Base-by-base conservation (phyloP, 1,140 invertebrate genomes). In the Bombus vancouverensis region DNA sequence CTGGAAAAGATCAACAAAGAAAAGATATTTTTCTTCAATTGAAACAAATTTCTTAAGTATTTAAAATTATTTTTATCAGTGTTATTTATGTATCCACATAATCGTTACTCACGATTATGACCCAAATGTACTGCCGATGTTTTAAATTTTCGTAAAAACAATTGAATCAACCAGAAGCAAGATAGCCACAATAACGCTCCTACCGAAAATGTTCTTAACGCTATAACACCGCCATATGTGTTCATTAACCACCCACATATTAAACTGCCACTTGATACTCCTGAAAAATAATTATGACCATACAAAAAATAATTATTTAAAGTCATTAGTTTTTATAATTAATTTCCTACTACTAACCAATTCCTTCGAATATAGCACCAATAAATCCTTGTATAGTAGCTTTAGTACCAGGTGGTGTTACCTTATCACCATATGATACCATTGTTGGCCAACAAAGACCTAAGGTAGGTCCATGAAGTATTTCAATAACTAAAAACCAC, bases 371-470 rank as follows among this genome's bases (percentile, higher is more conserved):
- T 74, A 98, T 95, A 57, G 97, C 98, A 39, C 98, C 98, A 39
- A 98, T 96, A 39, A 98, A 95, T 80, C 98, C 98, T 96, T 98
- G 95, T 88, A 98, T 97, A 39, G 98, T 99, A 5, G 98, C 97
- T 93, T 98, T 97, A 2, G 97, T 98, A 22, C 98, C 98, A 2
- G 97, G 96, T n/a, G 98, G 98, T 10, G 98, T 97, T 4, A 98
- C 96, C 88, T 97, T 96, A 92, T 97, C 98, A 1, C 98, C 98
- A 94, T 98, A 99, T 0, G 97, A 98, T 15, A 98, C 97, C 97
- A 99, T 98, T 15, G 98, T 97, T 0, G 98, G 96, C 95, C 98
- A 99, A 92, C 98, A 98, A 83, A 99, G 95, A 22, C 98, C 98
- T 93, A 98, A 98, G 0, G 98, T 98, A 15, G 98, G 95, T 28